Evolutionary conservation across 2,797 vertebrate genomes (phyloP), one percentile per base, ranked within the genome.

Genomic region (Lateolabrax maculatus): DNA sequence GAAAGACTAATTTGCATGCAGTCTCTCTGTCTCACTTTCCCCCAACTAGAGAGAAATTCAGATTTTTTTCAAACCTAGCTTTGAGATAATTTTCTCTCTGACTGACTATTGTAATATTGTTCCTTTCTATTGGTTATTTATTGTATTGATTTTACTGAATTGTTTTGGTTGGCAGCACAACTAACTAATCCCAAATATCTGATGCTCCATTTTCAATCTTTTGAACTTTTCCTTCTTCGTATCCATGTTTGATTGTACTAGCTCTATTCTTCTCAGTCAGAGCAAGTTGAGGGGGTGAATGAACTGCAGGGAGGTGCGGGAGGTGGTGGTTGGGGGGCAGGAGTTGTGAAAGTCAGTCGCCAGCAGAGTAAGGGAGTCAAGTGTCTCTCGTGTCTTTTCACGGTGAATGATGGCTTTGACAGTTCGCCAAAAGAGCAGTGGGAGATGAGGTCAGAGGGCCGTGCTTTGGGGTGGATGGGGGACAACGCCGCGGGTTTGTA

Each of bases 321-420:
- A 34, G 58, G 41, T 29, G 77, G 55, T 41, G 36, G 75, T 53
- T 61, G 53, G 75, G 79, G 83, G 68, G 57, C 62, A 77, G 80
- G 81, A 86, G 87, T 87, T 90, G 90, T 92, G 89, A 93, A 93
- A 92, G 91, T 91, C 90, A 90, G 91, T 89, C 83, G 61, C 92
- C 90, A 79, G 88, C 84, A 80, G 87, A 90, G 92, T 86, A 79
- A 84, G 90, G 83, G 90, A 91, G 90, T 93, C 90, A 92, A 91
- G 91, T 93, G 92, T 90, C 90, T 92, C 90, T 89, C 74, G 70
- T 94, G 90, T 94, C 90, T 91, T 88, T 94, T 92, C 92, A 92
- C 82, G 89, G 93, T 93, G 94, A 94, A 90, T 94, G 94, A 95
- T 95, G 94, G 93, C 89, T 94, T 91, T 95, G 95, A 95, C 95